Percentiles rank a stretch among this genome's conserved stretches.
phyloP scores from a whole-genome alignment of 2,797 vertebrate genomes.

The Pseudocheirus occidentalis region DNA sequence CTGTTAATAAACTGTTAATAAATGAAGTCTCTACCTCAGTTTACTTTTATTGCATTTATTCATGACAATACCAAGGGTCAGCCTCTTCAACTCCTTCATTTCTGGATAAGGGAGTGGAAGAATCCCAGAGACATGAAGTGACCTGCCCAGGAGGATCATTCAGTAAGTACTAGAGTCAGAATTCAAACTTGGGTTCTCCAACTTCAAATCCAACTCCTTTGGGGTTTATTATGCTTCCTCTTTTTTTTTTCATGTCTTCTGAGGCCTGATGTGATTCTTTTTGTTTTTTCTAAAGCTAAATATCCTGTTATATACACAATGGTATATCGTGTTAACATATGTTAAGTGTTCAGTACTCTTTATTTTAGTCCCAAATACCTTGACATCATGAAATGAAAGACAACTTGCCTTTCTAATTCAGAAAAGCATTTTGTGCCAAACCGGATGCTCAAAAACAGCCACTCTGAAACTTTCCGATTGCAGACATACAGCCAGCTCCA shows the following conservation, averaged over 20 bases:
- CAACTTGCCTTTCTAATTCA: conserved; percentile 20
- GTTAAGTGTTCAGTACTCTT: conserved; percentile 19
- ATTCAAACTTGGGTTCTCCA: background rate
- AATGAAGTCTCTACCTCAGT: background rate
- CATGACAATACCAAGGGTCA: background rate
- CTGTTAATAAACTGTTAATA: background rate
- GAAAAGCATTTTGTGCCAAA: conserved; percentile 58
- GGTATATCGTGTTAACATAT: too few relatives aligned
- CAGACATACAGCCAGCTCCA: conserved; percentile 41
- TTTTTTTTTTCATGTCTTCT: conserved; percentile 22
- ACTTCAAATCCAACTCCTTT: conserved; percentile 16
- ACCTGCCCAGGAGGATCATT: background rate
- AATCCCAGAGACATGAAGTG: background rate
- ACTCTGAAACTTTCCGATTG: conserved; percentile 66
- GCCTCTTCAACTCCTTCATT: background rate
- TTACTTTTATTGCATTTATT: background rate
- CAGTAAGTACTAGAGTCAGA: background rate
- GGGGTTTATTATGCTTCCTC: background rate
- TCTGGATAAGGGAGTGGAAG: background rate
- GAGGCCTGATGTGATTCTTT: conserved; percentile 34
- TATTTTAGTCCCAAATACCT: conserved; percentile 64
- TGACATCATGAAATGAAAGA: conserved; percentile 48
- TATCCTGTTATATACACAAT: conserved; percentile 26
- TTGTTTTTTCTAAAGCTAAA: conserved; percentile 47
- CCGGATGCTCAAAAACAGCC: conserved; percentile 46